These are phyloP conservation scores for Homarus gammarus DNA, from an alignment of 2,888 invertebrate genomes.

Conservation along the genomic window DNA sequence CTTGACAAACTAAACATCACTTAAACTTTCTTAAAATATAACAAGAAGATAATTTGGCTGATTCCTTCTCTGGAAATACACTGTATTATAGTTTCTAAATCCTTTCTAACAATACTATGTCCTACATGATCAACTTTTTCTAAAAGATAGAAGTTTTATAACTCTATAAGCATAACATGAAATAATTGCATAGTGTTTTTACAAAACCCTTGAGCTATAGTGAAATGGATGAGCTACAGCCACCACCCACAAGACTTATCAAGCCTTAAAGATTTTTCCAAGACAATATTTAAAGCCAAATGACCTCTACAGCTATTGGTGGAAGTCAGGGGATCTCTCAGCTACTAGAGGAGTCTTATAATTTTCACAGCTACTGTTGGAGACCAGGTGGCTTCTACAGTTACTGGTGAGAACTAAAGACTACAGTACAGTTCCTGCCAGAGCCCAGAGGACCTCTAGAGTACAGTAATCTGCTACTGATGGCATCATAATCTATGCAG, in stretches of 20 bases:
- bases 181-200: conserved; percentile 49
- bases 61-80: not conserved
- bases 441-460: no score
- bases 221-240: conserved; percentile 13
- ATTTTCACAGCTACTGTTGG: not conserved
- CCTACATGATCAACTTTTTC: not conserved
- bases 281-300: not conserved
- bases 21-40: not conserved
- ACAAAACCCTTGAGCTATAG: conserved; percentile 47
- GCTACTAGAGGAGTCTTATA: not conserved
- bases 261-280: not conserved
- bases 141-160: not conserved
- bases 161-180: conserved; percentile 33
- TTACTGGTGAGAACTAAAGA: not conserved
- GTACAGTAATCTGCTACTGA: no score
- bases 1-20: not conserved
- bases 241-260: conserved; percentile 23
- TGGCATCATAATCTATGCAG: no score
- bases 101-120: not conserved
- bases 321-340: not conserved
- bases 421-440: no score
- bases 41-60: not conserved
- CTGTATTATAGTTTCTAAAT: not conserved
- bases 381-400: not conserved
- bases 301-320: not conserved